Conservation (phyloP, 2,797 vertebrate genomes). For the Tokudaia muenninki region DNA sequence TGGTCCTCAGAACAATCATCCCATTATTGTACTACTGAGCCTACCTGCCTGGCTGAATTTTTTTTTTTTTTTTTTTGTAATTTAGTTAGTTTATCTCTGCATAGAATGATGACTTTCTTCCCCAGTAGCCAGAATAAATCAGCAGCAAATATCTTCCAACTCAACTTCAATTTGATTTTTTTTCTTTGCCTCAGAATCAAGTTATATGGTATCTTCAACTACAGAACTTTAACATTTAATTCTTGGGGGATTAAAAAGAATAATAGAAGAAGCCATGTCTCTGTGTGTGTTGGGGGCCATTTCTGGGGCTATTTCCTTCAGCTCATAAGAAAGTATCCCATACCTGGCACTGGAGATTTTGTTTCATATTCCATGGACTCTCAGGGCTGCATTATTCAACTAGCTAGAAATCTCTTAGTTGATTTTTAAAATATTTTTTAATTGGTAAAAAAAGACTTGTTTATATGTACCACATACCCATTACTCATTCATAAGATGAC, state of each 20-base stretch:
- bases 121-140: background rate
- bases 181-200: background rate
- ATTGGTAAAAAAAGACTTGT: background rate
- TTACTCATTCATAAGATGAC: background rate
- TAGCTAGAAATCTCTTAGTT: background rate
- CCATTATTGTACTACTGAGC: too few relatives aligned
- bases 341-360: background rate
- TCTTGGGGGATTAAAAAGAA: background rate
- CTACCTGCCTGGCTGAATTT: too few relatives aligned
- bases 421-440: background rate
- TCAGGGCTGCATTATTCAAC: background rate
- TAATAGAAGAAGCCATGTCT: background rate
- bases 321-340: background rate
- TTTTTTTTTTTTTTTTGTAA: background rate
- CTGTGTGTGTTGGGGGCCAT: too few relatives aligned
- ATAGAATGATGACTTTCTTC: background rate
- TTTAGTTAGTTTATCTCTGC: too few relatives aligned
- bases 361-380: background rate
- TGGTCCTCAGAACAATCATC: too few relatives aligned
- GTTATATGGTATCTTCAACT: background rate
- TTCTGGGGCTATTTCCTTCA: too few relatives aligned
- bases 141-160: too few relatives aligned
- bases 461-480: background rate
- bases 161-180: background rate
- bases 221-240: background rate